These are phyloP conservation scores for Galaxias olidus DNA, from an alignment of 2,797 vertebrate species.

Conservation along the genomic window DNA sequence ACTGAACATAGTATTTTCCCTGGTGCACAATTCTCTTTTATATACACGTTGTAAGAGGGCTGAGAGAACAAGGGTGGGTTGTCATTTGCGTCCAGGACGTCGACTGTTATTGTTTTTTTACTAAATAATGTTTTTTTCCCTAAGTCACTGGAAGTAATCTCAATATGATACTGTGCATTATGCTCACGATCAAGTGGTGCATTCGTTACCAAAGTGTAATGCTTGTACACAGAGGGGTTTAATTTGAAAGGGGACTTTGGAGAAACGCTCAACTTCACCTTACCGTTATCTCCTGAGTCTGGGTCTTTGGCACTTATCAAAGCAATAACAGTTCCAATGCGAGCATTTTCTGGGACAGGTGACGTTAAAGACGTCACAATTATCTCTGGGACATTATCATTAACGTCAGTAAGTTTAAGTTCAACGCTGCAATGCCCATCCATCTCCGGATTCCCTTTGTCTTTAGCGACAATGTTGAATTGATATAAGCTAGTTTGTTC, in stretches of 20 bases:
- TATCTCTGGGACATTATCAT: slow-evolving; percentile 66
- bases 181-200: slow-evolving; percentile 77
- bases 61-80: slow-evolving; percentile 72
- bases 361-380: slow-evolving; percentile 46
- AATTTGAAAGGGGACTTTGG: slow-evolving; percentile 23
- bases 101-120: slow-evolving; percentile 73
- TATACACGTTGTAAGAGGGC: slow-evolving; percentile 76
- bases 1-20: slow-evolving; percentile 78
- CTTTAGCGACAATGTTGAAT: slow-evolving; percentile 54
- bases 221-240: too few relatives aligned
- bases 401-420: slow-evolving; percentile 58
- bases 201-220: too few relatives aligned
- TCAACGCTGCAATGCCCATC: slow-evolving; percentile 59
- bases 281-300: slow-evolving; percentile 49
- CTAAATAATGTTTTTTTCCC: slow-evolving; percentile 76
- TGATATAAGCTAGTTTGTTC: too few relatives aligned
- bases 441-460: slow-evolving; percentile 60
- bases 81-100: slow-evolving; percentile 82
- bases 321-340: slow-evolving; percentile 40
- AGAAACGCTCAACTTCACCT: slow-evolving; percentile 34
- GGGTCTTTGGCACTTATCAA: slow-evolving; percentile 47
- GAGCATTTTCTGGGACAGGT: slow-evolving; percentile 44
- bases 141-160: slow-evolving; percentile 76
- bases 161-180: slow-evolving; percentile 75
- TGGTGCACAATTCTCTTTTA: slow-evolving; percentile 78